phyloP scores from a whole-genome alignment of 2,888 invertebrate species.

The Lasioglossum figueresi region DNA sequence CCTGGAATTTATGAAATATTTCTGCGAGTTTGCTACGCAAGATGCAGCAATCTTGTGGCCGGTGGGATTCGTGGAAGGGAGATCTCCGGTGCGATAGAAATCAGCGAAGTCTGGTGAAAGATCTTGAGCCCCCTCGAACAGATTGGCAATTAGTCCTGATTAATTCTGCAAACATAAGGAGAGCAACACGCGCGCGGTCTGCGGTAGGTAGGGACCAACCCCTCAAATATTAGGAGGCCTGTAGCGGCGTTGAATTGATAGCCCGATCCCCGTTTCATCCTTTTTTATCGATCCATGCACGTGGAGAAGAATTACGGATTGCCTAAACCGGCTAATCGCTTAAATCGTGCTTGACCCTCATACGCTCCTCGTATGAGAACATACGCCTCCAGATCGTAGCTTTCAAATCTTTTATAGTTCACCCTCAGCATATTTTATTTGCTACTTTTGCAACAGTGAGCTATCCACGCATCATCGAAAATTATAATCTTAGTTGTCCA shows the following conservation, averaged over 20 bases:
- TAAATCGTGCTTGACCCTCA: not conserved
- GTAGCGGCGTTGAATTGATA: slow-evolving; percentile 45
- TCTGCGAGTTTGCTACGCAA: not conserved
- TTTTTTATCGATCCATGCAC: slow-evolving; percentile 14
- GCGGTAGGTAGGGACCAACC: slow-evolving; percentile 76
- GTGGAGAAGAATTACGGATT: not conserved
- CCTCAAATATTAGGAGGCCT: slow-evolving; percentile 75
- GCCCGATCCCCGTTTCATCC: slow-evolving; percentile 22
- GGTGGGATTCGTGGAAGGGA: slow-evolving; percentile 3
- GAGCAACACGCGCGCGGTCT: slow-evolving; percentile 71
- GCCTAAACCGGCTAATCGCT: slow-evolving; percentile 11
- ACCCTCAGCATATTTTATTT: not conserved
- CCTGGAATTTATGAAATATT: not conserved
- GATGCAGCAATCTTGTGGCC: not conserved
- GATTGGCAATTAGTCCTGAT: slow-evolving; percentile 78
- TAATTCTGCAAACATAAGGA: slow-evolving; percentile 77
- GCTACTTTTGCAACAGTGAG: not conserved
- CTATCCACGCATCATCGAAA: not conserved
- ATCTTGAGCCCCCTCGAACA: slow-evolving; percentile 55
- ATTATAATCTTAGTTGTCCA: too few species aligned
- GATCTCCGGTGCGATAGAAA: slow-evolving; percentile 11
- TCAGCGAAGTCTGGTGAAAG: slow-evolving; percentile 25
- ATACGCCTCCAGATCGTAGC: not conserved
- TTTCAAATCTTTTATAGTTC: not conserved
- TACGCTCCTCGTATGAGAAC: not conserved